These are phyloP conservation scores for Amphipyra berbera DNA, from an alignment of 2,888 invertebrate genomes.

Conservation along the genomic window DNA sequence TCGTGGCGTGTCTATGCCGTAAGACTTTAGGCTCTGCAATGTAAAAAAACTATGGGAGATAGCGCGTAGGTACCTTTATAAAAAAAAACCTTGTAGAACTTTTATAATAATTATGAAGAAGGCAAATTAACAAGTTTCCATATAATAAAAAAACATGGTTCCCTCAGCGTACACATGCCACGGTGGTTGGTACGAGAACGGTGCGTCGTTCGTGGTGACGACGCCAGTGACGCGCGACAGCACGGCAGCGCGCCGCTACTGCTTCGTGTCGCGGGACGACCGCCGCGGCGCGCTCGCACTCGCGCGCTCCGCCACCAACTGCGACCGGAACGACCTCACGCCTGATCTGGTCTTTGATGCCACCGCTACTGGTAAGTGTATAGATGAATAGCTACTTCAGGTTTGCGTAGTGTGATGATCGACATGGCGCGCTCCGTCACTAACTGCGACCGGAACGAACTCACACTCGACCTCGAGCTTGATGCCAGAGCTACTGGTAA, in stretches of 20 bases:
- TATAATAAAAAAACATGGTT: not conserved
- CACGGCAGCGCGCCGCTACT: constrained; percentile 92
- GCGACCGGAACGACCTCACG: constrained; percentile 88
- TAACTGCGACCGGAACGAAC: too few relatives aligned
- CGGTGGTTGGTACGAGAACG: constrained; percentile 96
- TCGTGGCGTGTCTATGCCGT: too few relatives aligned
- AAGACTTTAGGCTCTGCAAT: too few relatives aligned
- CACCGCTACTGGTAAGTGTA: constrained; percentile 90
- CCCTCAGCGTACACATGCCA: constrained; percentile 95
- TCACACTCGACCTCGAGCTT: too few relatives aligned
- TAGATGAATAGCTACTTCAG: too few relatives aligned
- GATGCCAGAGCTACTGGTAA: too few relatives aligned
- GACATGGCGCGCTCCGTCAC: too few relatives aligned
- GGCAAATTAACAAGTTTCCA: not conserved
- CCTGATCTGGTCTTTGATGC: constrained; percentile 92
- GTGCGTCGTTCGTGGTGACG: constrained; percentile 95
- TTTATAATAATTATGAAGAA: too few relatives aligned
- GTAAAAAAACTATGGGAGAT: too few relatives aligned
- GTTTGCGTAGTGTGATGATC: too few relatives aligned
- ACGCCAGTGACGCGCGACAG: constrained; percentile 92
- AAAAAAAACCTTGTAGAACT: too few relatives aligned
- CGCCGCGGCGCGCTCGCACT: constrained; percentile 88
- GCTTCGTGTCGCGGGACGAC: constrained; percentile 94
- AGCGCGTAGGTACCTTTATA: too few relatives aligned
- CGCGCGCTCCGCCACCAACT: constrained; percentile 91